These are phyloP conservation scores for Potorous gilbertii DNA, from an alignment of 2,797 vertebrate species.

Conservation along the genomic window DNA sequence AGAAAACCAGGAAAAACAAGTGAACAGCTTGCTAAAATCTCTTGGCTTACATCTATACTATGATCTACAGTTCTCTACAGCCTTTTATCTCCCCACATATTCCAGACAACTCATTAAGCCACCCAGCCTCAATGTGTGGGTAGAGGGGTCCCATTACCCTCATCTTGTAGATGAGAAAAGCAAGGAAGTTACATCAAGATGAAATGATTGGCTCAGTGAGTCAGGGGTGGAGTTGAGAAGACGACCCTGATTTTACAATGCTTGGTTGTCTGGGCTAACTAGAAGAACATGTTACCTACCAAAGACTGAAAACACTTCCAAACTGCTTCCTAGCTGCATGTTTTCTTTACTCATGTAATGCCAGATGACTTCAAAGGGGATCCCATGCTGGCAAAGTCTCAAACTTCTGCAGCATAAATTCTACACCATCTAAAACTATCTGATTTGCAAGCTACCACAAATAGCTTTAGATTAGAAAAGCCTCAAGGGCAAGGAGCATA, in stretches of 20 bases:
- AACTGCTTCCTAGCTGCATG: background rate
- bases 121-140: slow-evolving; percentile 56
- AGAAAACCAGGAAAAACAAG: no score
- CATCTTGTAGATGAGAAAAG: slow-evolving; percentile 54
- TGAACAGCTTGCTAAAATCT: background rate
- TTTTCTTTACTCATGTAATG: background rate
- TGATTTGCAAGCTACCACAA: background rate
- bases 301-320: background rate
- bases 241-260: background rate
- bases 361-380: background rate
- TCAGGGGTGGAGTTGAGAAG: slow-evolving; percentile 43
- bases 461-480: background rate
- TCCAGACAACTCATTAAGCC: slow-evolving; percentile 62
- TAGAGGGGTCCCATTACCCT: slow-evolving; percentile 61
- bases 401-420: background rate
- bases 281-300: background rate
- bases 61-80: slow-evolving; percentile 50
- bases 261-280: slow-evolving; percentile 29
- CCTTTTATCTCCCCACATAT: slow-evolving; percentile 66
- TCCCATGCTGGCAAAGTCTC: background rate
- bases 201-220: slow-evolving; percentile 7
- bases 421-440: background rate
- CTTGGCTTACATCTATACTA: slow-evolving; percentile 63
- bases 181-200: slow-evolving; percentile 21
- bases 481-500: background rate